Percentiles rank a stretch among this genome's conserved stretches.
phyloP scores from a whole-genome alignment of 1,140 invertebrate genomes.

The Dendrolimus kikuchii region DNA sequence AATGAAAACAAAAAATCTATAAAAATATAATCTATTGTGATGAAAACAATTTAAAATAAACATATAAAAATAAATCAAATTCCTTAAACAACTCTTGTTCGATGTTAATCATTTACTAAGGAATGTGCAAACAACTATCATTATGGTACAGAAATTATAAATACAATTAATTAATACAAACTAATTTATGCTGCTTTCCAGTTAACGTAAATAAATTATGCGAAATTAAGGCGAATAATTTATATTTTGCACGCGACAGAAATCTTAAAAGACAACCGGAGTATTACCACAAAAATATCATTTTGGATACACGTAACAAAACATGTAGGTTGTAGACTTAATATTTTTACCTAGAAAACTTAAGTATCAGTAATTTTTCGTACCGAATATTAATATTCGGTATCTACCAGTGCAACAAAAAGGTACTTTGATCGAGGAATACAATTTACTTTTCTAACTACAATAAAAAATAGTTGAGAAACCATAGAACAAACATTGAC shows the following conservation, averaged over 20 bases:
- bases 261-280: conserved; percentile 17
- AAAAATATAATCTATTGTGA: conserved; percentile 45
- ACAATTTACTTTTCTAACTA: too few relatives aligned
- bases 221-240: not conserved
- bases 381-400: too few relatives aligned
- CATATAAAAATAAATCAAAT: conserved; percentile 30
- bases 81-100: conserved; percentile 38
- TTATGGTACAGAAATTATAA: conserved; percentile 71
- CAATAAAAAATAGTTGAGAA: too few relatives aligned
- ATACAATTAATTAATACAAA: conserved; percentile 44
- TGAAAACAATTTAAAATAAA: conserved; percentile 32
- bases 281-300: conserved; percentile 17
- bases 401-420: too few relatives aligned
- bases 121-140: conserved; percentile 42
- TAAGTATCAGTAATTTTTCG: too few relatives aligned
- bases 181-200: conserved; percentile 43
- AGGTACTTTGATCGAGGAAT: too few relatives aligned
- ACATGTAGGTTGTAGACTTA: too few relatives aligned
- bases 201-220: conserved; percentile 47
- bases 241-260: conserved; percentile 4
- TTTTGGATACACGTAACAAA: too few relatives aligned
- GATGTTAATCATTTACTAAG: conserved; percentile 42
- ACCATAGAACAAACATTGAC: too few relatives aligned
- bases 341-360: too few relatives aligned
- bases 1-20: conserved; percentile 3